Evolutionary conservation across 2,888 invertebrate genomes (phyloP).

Genomic region (Pogonocherus hispidulus): DNA sequence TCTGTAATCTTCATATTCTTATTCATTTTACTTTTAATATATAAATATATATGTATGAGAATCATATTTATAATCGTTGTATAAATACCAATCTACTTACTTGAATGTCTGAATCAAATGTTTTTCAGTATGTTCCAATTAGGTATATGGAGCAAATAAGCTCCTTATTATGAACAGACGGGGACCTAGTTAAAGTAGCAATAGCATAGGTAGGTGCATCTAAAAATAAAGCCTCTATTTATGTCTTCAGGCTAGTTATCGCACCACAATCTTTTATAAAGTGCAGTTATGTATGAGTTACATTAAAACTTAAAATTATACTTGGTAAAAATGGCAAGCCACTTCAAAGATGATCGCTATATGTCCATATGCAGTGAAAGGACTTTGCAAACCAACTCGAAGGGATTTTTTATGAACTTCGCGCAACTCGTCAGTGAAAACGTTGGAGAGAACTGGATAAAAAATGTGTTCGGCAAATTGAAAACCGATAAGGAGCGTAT

Average conservation of each 20-base stretch:
- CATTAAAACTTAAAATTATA: too few species aligned
- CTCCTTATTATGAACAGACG: too few species aligned
- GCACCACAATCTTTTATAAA: neutral
- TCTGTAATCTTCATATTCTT: too few species aligned
- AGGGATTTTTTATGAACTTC: conserved; percentile 82
- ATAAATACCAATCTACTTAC: too few species aligned
- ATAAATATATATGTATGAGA: too few species aligned
- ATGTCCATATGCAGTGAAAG: conserved; percentile 79
- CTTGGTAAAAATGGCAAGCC: conserved; percentile 38
- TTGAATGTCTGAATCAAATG: too few species aligned
- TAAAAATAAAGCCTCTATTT: conserved; percentile 28
- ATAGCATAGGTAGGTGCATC: too few species aligned
- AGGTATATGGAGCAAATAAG: too few species aligned
- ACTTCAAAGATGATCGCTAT: conserved; percentile 63
- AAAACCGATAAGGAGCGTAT: conserved; percentile 75
- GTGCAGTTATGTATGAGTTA: neutral
- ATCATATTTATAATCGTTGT: too few species aligned
- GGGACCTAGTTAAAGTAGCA: too few species aligned
- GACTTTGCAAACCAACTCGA: conserved; percentile 81
- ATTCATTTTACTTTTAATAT: too few species aligned
- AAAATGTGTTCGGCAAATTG: conserved; percentile 73
- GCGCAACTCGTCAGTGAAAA: conserved; percentile 73
- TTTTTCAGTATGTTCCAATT: too few species aligned
- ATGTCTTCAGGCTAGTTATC: neutral
- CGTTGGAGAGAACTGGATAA: conserved; percentile 75